Percentiles rank a stretch among this genome's conserved stretches.
phyloP scores from a whole-genome alignment of 2,888 invertebrate species.

The Gryllus longicercus region DNA sequence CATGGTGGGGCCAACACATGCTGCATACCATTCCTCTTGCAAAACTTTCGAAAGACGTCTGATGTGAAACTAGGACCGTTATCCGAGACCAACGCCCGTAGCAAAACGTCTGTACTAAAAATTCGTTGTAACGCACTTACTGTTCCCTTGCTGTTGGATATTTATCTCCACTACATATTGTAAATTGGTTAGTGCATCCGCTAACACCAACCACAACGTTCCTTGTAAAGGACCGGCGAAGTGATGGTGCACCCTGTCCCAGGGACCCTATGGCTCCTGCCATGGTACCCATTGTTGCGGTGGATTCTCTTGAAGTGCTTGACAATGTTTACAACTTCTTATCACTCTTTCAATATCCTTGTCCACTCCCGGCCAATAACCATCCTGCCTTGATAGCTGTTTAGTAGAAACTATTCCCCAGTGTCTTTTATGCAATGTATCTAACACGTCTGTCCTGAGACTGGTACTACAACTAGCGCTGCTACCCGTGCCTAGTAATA shows the following conservation, averaged over 20 bases:
- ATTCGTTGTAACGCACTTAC: background rate
- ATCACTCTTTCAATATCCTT: background rate
- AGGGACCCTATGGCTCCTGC: background rate
- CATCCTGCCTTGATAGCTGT: background rate
- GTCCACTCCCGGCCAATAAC: background rate
- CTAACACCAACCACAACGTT: background rate
- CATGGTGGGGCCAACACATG: no score
- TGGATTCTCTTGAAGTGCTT: background rate
- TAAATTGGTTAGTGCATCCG: constrained; percentile 21
- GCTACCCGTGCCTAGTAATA: background rate
- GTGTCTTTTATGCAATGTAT: background rate
- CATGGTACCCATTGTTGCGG: background rate
- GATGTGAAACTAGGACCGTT: background rate
- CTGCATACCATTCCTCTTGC: no score
- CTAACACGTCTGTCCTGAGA: no score
- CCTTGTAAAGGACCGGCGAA: background rate
- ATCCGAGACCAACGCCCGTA: background rate
- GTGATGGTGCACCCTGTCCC: background rate
- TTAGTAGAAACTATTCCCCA: constrained; percentile 11
- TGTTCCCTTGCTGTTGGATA: background rate
- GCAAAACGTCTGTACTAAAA: background rate
- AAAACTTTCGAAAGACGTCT: background rate
- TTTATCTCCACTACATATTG: background rate
- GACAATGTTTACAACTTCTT: background rate
- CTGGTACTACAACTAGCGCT: constrained; percentile 4